Base-by-base conservation (phyloP, 2,113 vertebrate genomes). In the Macrotis lagotis region DNA sequence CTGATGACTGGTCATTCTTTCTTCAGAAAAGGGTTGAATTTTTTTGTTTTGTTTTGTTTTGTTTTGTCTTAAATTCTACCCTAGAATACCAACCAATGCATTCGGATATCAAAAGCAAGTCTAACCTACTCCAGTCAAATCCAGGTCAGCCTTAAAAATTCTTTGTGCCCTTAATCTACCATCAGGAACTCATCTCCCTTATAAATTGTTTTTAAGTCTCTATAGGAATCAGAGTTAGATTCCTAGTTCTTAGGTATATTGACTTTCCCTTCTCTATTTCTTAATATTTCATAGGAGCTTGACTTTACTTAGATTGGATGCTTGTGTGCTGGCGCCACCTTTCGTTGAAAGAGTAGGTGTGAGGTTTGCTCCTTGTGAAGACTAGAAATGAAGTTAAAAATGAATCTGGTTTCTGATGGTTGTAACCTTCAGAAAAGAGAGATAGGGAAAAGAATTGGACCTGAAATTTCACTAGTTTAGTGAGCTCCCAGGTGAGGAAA, bases 271-370 rank as follows among this genome's bases (percentile, higher is more conserved):
- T 52, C 24, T 50, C 88, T 53, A 51, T 48, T 19, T 51, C 28
- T n/a, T 89, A 88, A 37, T 66, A 92, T 25, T 92, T 49, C 55
- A 66, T 31, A 66, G 25, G 91, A 55, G 47, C 12, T 14, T 55
- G 55, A 90, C 37, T 8, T n/a, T n/a, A n/a, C n/a, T 44, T 19
- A 47, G 66, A 92, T 66, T 92, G 94, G 95, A 94, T 3, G 49
- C 93, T 96, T 96, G 90, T 94, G 74, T 89, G 48, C 88, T 94
- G 91, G 95, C 52, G 90, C 95, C 97, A 97, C 74, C 95, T 96
- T 51, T 94, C 94, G 96, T 92, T 96, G 74, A 94, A 94, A 97
- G 96, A 90, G 11, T 55, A 89, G 47, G 91, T 24, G 28, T 91
- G 49, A 92, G 5, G 5, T 48, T 7, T 44, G 53, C 90, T 25